Evolutionary conservation across 2,888 invertebrate species (phyloP), one percentile per base, ranked within the genome.

Genomic region (Hydroisotoma schaefferi): DNA sequence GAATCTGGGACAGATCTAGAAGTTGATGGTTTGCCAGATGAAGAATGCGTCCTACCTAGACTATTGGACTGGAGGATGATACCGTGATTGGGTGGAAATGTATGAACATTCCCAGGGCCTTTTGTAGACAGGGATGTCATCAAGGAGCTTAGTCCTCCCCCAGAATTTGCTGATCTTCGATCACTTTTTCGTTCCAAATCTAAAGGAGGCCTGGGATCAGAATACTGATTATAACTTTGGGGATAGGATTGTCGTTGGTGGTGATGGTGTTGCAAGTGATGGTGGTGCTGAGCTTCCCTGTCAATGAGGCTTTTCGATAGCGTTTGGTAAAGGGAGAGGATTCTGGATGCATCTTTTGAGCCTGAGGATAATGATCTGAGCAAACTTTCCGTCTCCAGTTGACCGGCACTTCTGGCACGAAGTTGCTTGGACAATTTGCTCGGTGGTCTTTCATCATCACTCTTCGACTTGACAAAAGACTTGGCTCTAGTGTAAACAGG

Each of bases 381-480:
- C 51, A 72, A 64, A 61, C 57, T 70, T 55, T 70, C 69, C 25
- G 73, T 68, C 55, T 73, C 73, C 48, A 73, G 54, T 25, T 68
- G 67, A 54, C 70, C 71, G 20, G 71, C 70, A 65, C 71, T 71
- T 44, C 73, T 61, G 38, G 73, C 73, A 22, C 73, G 61, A 29
- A 68, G 69, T 33, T 72, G 68, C 44, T 71, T 68, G 5, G 69
- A 69, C 51, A 72, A 63, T 62, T 67, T 68, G 44, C 64, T 64
- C 18, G 69, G 69, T 18, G 72, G 70, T 48, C 72, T 59, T 57
- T 72, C 72, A 59, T 72, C 72, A 55, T 72, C 72, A 61, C 72
- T 72, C 56, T 72, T 72, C 10, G 65, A 65, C 55, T 72, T 72
- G 48, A 72, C 72, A 59, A 72, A 72, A 56, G 70, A 71, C 64